Evolutionary conservation across 2,888 invertebrate genomes (phyloP).

Genomic region (Scaptomyza tumidula): DNA sequence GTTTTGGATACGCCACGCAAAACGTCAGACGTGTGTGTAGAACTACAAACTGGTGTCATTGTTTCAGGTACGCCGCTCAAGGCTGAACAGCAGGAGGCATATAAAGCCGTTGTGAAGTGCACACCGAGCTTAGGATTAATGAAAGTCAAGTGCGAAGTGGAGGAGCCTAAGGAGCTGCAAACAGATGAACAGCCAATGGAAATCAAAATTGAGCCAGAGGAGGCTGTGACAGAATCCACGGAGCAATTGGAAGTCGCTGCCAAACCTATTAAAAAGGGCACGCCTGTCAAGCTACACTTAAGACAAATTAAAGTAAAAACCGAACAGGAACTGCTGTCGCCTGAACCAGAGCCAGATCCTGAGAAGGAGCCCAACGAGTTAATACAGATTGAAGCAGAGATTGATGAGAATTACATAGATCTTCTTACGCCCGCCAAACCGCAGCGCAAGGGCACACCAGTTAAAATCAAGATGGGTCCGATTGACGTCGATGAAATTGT

Average conservation of each 20-base stretch:
- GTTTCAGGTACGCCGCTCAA: slow-evolving; percentile 13
- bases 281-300: slow-evolving; percentile 21
- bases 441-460: slow-evolving; percentile 44
- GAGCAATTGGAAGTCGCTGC: not conserved
- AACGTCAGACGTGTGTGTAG: not conserved
- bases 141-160: slow-evolving; percentile 37
- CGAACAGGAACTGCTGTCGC: slow-evolving; percentile 24
- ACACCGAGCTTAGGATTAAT: not conserved
- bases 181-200: not conserved
- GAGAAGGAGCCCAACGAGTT: not conserved
- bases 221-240: not conserved
- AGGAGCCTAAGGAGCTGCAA: not conserved
- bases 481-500: slow-evolving; percentile 2
- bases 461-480: slow-evolving; percentile 2
- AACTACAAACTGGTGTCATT: slow-evolving; percentile 17
- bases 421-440: slow-evolving; percentile 16
- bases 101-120: not conserved
- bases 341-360: not conserved
- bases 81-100: not conserved
- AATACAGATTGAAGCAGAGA: not conserved
- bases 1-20: slow-evolving; percentile 35
- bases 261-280: slow-evolving; percentile 20
- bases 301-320: slow-evolving; percentile 30
- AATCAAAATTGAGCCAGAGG: not conserved
- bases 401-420: not conserved